Evolutionary conservation across 2,888 invertebrate genomes (phyloP).

Genomic region (Rhagium mordax): DNA sequence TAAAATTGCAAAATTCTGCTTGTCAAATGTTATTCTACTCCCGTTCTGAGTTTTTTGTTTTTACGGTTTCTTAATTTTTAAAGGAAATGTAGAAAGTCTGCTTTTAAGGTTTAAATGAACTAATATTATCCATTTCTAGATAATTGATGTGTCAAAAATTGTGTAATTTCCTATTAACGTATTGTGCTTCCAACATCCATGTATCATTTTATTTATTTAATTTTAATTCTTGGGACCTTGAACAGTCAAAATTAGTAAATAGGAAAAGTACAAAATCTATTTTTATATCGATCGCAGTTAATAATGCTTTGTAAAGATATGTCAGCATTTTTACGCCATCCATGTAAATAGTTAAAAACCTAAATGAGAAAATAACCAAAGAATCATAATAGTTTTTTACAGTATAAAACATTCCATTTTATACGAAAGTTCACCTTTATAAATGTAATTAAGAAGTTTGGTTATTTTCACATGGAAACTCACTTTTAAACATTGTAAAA

Average conservation of each 20-base stretch:
- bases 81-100: background rate
- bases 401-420: constrained; percentile 68
- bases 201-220: constrained; percentile 38
- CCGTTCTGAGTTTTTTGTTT: background rate
- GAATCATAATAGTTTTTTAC: constrained; percentile 48
- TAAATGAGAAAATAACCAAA: constrained; percentile 66
- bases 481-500: constrained; percentile 61
- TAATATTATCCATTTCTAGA: background rate
- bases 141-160: background rate
- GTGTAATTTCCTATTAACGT: constrained; percentile 26
- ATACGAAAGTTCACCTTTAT: constrained; percentile 53
- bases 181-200: constrained; percentile 46
- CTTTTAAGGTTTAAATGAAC: background rate
- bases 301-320: constrained; percentile 63
- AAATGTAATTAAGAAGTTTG: constrained; percentile 56
- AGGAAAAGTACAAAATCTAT: constrained; percentile 49
- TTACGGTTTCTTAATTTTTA: background rate
- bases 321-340: constrained; percentile 65
- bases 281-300: constrained; percentile 46
- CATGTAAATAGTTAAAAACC: constrained; percentile 62
- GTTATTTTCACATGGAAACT: constrained; percentile 65
- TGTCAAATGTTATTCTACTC: background rate
- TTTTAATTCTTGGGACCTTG: constrained; percentile 29
- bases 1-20: too few relatives aligned
- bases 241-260: constrained; percentile 42